Percentiles rank a stretch among this genome's conserved stretches.
Conservation (phyloP, 2,888 invertebrate species). For the Sepioteuthis lessoniana region DNA sequence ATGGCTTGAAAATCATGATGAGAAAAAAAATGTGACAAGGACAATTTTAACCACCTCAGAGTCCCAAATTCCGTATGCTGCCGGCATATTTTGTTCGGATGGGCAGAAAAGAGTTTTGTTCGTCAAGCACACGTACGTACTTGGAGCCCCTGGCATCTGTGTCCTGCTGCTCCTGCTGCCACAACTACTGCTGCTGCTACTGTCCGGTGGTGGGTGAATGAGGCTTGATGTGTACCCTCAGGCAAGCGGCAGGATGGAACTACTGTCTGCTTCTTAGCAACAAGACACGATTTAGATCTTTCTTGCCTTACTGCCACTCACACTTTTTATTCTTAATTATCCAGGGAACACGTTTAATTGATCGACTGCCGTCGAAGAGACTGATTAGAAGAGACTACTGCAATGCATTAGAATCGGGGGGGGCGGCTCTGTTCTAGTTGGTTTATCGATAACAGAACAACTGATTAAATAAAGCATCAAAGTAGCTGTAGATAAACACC, state of each 20-base stretch:
- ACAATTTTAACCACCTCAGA: slow-evolving; percentile 53
- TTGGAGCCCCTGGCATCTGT: neutral
- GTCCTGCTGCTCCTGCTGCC: neutral
- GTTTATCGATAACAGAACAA: neutral
- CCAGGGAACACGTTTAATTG: slow-evolving; percentile 47
- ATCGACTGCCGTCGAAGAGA: neutral
- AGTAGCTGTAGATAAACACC: neutral
- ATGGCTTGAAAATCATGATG: neutral
- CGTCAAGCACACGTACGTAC: slow-evolving; percentile 42
- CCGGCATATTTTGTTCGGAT: slow-evolving; percentile 57
- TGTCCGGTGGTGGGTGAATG: slow-evolving; percentile 23
- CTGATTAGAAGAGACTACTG: neutral
- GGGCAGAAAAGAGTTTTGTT: slow-evolving; percentile 1
- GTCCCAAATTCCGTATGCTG: slow-evolving; percentile 57
- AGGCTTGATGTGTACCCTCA: neutral
- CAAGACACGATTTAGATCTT: neutral
- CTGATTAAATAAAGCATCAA: neutral
- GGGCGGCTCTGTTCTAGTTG: neutral
- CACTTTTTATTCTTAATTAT: slow-evolving; percentile 41
- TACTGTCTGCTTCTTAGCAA: slow-evolving; percentile 5
- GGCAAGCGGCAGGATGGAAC: neutral
- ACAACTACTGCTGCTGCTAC: neutral
- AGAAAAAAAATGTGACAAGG: neutral
- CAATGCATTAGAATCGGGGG: neutral
- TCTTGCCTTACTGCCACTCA: neutral